A percentile compares a stretch with the other conserved stretches of the same genome.
Conservation (phyloP, 2,113 vertebrate genomes). For the Benitochromis conjunctus region DNA sequence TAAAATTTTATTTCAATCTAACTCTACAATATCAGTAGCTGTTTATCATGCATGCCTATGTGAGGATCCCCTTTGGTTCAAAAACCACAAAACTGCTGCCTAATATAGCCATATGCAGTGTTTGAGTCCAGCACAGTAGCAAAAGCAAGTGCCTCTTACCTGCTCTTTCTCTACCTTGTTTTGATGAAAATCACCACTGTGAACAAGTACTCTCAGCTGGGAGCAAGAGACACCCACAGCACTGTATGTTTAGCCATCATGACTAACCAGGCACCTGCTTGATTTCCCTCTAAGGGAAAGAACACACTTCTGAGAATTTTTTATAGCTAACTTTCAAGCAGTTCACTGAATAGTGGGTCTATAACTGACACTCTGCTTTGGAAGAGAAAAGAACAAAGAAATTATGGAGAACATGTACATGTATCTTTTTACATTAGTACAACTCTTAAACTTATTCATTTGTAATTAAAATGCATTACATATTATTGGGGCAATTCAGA, state of each 20-base stretch:
- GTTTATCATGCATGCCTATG: neutral
- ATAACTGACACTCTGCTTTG: neutral
- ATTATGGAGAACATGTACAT: neutral
- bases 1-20: neutral
- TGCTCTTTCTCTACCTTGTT: neutral
- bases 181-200: neutral
- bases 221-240: conserved; percentile 25
- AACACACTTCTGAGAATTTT: neutral
- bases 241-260: conserved; percentile 21
- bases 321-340: neutral
- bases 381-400: neutral
- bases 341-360: neutral
- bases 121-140: neutral
- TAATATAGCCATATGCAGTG: neutral
- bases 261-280: conserved; percentile 35
- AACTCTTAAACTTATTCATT: neutral
- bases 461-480: neutral
- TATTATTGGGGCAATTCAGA: neutral
- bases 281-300: conserved; percentile 12
- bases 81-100: neutral
- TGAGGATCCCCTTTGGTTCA: neutral
- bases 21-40: neutral
- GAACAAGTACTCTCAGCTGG: conserved; percentile 28
- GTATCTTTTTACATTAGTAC: neutral
- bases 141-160: neutral